A percentile compares a stretch with the other conserved stretches of the same genome.
Evolutionary conservation across 2,113 vertebrate species (phyloP).

Genomic region (Mustela nigripes): DNA sequence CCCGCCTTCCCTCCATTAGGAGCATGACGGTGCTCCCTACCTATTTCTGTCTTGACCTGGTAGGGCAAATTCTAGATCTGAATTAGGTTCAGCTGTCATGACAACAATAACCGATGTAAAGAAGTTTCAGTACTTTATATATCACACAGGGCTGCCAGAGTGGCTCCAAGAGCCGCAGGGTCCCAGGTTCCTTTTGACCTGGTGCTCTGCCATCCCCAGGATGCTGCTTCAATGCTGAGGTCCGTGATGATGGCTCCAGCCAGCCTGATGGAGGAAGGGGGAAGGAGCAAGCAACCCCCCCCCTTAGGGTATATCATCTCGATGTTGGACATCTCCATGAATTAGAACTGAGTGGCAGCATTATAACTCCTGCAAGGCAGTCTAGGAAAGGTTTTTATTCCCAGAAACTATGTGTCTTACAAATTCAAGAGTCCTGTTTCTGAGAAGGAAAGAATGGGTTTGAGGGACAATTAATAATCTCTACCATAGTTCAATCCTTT

Average conservation of each 20-base stretch:
- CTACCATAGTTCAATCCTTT: not conserved
- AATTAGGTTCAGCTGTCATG: not conserved
- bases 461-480: not conserved
- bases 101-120: not conserved
- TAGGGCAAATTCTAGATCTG: not conserved
- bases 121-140: not conserved
- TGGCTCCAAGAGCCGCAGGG: not conserved
- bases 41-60: not conserved
- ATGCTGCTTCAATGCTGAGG: not conserved
- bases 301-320: fast-evolving
- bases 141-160: not conserved
- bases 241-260: not conserved
- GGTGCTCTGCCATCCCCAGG: not conserved
- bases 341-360: not conserved
- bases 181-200: not conserved
- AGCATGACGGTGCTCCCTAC: not conserved
- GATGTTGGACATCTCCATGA: not conserved
- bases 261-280: not conserved
- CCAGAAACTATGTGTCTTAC: not conserved
- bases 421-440: not conserved
- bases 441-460: not conserved
- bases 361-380: not conserved
- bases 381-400: not conserved
- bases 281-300: not conserved
- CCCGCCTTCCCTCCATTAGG: not conserved